A percentile compares a stretch with the other conserved stretches of the same genome.
These are phyloP conservation scores for Phataginus tetradactyla DNA, from an alignment of 2,797 vertebrate species.

Conservation along the genomic window DNA sequence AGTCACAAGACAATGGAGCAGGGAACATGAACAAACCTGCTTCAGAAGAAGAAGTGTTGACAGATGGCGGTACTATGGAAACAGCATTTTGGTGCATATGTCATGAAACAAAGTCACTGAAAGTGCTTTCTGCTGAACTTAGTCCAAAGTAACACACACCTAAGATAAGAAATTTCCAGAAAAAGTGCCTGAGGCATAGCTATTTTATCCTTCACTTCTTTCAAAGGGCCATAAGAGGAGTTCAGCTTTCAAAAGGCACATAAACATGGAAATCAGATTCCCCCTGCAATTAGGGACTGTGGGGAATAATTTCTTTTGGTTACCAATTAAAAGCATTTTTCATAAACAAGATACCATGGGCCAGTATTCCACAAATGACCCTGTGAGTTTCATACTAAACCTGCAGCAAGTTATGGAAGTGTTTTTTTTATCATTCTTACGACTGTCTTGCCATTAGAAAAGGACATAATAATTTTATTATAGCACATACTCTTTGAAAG, in stretches of 20 bases:
- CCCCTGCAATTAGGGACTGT: constrained; percentile 14
- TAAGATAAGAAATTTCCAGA: background rate
- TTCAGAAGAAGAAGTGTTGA: background rate
- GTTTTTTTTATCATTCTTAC: constrained; percentile 56
- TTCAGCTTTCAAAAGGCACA: background rate
- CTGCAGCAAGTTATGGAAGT: background rate
- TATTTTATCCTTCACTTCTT: background rate
- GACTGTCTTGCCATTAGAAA: constrained; percentile 65
- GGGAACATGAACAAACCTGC: background rate
- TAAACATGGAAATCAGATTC: background rate
- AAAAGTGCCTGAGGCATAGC: background rate
- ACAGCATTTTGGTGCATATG: background rate
- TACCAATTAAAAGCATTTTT: constrained; percentile 37
- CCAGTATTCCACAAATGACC: constrained; percentile 1
- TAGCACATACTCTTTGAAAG: constrained; percentile 66
- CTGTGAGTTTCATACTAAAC: constrained; percentile 41
- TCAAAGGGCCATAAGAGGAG: background rate
- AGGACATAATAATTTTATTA: constrained; percentile 79
- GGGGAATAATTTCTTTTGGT: background rate
- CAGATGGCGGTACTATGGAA: background rate
- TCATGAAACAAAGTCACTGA: constrained; percentile 2
- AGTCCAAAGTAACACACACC: background rate
- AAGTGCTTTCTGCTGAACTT: background rate
- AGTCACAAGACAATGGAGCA: background rate
- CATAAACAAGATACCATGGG: background rate